These are phyloP conservation scores for Ictidomys tridecemlineatus DNA, from an alignment of 2,113 vertebrate genomes.

Conservation along the genomic window DNA sequence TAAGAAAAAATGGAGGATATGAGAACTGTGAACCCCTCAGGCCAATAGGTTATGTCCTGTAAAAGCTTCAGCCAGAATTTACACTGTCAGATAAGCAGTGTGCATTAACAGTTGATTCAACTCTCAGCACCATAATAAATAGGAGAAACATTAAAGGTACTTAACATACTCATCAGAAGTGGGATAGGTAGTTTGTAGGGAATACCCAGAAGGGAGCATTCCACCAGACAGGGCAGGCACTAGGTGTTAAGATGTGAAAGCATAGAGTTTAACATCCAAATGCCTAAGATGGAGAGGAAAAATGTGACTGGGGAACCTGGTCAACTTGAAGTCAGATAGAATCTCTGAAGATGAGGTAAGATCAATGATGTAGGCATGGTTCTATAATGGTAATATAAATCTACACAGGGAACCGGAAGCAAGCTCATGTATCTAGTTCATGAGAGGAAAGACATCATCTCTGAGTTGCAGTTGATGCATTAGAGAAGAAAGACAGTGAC, in stretches of 20 bases:
- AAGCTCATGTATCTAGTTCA: background rate
- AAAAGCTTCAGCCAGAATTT: background rate
- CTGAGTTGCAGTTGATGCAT: background rate
- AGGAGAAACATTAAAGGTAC: constrained; percentile 12
- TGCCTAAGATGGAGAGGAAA: background rate
- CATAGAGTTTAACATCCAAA: background rate
- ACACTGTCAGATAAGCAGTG: background rate
- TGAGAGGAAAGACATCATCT: background rate
- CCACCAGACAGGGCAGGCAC: background rate
- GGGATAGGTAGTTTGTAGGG: background rate
- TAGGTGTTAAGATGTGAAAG: background rate
- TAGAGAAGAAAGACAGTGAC: background rate
- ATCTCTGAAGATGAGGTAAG: constrained; percentile 21
- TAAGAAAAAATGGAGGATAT: background rate
- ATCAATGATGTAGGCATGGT: background rate
- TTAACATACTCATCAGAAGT: background rate
- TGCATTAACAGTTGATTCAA: background rate
- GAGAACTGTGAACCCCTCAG: background rate
- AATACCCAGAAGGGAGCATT: background rate
- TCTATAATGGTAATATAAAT: background rate
- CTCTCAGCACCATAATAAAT: background rate
- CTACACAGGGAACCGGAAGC: background rate
- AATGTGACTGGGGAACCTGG: background rate
- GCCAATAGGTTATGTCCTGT: background rate
- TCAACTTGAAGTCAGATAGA: constrained; percentile 39